Evolutionary conservation across 2,888 invertebrate genomes (phyloP), one percentile per base, ranked within the genome.

Genomic region (Scrobipalpa atriplicella): DNA sequence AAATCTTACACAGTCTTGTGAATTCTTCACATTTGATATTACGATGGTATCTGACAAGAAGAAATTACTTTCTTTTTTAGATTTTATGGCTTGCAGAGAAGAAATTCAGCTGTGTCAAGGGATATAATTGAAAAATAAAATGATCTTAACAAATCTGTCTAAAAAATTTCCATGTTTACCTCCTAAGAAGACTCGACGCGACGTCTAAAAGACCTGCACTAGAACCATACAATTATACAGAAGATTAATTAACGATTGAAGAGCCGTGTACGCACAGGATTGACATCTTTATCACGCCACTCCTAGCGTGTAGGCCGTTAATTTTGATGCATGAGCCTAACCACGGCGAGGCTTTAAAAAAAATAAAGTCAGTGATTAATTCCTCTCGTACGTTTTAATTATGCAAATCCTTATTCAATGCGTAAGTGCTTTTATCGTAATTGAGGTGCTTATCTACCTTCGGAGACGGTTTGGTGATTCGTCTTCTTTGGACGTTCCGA

Each of bases 341-440:
- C 58, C 58, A 58, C 58, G 38, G 58, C 56, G 2, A 29, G 52
- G 21, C 21, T 56, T 21, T 21, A 52, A 41, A 47, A 61, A 47
- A 51, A 60, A 62, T 47, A 51, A 52, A 67, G 65, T 39, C 62
- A 18, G 58, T 62, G 62, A 62, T 65, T 62, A 62, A 67, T 65
- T 54, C 63, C 52, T 38, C 43, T 52, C 56, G 54, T 64, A 63
- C 19, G 64, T 39, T 64, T 64, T 60, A 65, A 67, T 65, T 67
- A 67, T 67, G 67, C 43, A 67, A 67, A 67, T 65, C 62, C 54
- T 13, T 38, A 54, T 56, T 38, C 54, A 62, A 38, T 67, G 65
- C 43, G 61, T 65, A 54, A 52, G 64, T 64, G 64, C 64, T 56
- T 64, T 64, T 64, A 64, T 64, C 64, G 54, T 64, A 56, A 64